Evolutionary conservation across 2,888 invertebrate species (phyloP), one percentile per base, ranked within the genome.

Genomic region (Saturnia pavonia): DNA sequence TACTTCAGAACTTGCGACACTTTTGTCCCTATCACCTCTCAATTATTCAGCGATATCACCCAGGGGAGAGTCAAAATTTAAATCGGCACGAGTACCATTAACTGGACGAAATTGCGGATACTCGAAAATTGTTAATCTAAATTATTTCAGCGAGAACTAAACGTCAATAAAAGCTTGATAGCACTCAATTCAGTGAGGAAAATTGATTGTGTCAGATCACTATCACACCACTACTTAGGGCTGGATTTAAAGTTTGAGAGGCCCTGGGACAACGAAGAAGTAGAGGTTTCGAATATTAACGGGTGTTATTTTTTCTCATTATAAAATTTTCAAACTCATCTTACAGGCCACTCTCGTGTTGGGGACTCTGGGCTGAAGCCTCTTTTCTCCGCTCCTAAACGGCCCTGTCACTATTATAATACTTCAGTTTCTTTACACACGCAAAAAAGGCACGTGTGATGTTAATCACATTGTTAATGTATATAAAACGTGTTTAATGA

Each of bases 21-120:
- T 67, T 97, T 96, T 85, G 91, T 95, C 65, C 94, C 94, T 43
- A 83, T 97, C 74, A 95, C 95, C n/a, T 91, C 94, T 66, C 90
- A 95, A 72, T 86, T 96, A 25, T 96, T 95, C 86, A 89, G 86
- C 34, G 95, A 96, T 78, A 96, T 97, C 73, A 90, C 90, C 80
- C 87, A 81, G 78, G 94, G 93, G 51, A 89, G 85, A 69, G 84
- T 93, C 74, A 94, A 94, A 79, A 88, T 94, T 74, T 94, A 91
- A 81, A 74, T 77, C 34, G 54, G 27, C 68, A 70, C 22, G 57
- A 22, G 48, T 12, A 45, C 34, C n/a, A 42, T 42, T 27, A n/a
- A 27, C 43, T 34, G 48, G 69, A 63, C 45, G 27, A 69, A 65
- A 65, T 34, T 34, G 34, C 34, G 34, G 34, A 54, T 54, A 27